Evolutionary conservation across 2,113 vertebrate species (phyloP).

Genomic region (Tauraco erythrolophus): DNA sequence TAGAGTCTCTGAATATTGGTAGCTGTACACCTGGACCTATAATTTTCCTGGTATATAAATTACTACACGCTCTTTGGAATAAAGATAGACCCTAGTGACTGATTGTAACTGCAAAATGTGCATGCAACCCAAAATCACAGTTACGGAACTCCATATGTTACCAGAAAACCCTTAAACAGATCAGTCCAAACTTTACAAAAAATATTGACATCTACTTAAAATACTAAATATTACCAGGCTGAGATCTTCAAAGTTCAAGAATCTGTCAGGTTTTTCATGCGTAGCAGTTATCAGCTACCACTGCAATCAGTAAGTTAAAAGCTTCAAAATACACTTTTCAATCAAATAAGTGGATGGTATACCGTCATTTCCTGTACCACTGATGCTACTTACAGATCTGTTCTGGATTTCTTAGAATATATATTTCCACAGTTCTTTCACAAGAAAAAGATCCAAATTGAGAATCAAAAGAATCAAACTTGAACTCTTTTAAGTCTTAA

Average conservation of each 20-base stretch:
- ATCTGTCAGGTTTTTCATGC: not conserved
- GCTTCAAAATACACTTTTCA: not conserved
- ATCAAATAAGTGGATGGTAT: not conserved
- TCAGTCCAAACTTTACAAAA: not conserved
- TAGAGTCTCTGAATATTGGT: not conserved
- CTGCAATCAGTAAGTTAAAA: not conserved
- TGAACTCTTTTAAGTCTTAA: not conserved
- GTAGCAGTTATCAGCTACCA: not conserved
- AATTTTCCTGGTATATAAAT: not conserved
- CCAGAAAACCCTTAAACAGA: not conserved
- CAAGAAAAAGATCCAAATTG: not conserved
- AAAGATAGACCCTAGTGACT: not conserved
- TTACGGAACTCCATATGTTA: not conserved
- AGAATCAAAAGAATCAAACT: not conserved
- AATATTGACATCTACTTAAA: not conserved
- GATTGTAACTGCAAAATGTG: not conserved
- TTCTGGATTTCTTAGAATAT: not conserved
- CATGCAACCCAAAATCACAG: not conserved
- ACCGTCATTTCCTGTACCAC: not conserved
- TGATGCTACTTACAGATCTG: not conserved
- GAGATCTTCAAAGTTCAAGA: not conserved
- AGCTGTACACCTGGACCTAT: not conserved
- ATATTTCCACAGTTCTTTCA: not conserved
- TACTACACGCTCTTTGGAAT: not conserved
- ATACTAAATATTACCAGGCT: not conserved